These are phyloP conservation scores for Helleia helle DNA, from an alignment of 2,888 invertebrate species.

Conservation along the genomic window DNA sequence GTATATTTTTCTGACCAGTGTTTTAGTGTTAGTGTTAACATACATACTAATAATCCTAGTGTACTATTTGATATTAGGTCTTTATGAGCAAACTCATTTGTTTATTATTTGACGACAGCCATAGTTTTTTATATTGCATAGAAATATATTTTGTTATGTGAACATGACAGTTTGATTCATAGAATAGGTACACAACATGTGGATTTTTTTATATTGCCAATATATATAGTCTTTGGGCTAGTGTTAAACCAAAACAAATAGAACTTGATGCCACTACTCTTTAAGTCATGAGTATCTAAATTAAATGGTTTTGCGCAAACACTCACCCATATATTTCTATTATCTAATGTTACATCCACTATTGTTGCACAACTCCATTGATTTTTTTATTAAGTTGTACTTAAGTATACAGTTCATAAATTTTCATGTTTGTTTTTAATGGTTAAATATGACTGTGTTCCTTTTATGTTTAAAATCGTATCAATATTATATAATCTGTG, in stretches of 20 bases:
- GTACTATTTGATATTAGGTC: slow-evolving; percentile 9
- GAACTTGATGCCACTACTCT: too few species aligned
- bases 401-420: slow-evolving; percentile 23
- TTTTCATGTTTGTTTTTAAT: slow-evolving; percentile 22
- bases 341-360: neutral
- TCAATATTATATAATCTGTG: slow-evolving; percentile 36
- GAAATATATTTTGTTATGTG: neutral
- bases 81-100: neutral
- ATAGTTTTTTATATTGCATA: too few species aligned
- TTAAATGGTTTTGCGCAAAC: too few species aligned
- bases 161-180: too few species aligned
- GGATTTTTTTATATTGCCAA: neutral
- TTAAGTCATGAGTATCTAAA: too few species aligned
- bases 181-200: neutral
- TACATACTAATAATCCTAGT: neutral
- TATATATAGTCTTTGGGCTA: too few species aligned
- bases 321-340: too few species aligned
- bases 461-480: slow-evolving; percentile 7
- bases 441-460: slow-evolving; percentile 1
- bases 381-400: slow-evolving; percentile 46
- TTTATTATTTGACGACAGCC: too few species aligned
- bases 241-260: too few species aligned
- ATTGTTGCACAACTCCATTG: slow-evolving; percentile 16
- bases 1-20: slow-evolving; percentile 35
- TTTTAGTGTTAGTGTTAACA: slow-evolving; percentile 24